Base-by-base conservation (phyloP, 2,888 invertebrate genomes). In the Drosophila helvetica region DNA sequence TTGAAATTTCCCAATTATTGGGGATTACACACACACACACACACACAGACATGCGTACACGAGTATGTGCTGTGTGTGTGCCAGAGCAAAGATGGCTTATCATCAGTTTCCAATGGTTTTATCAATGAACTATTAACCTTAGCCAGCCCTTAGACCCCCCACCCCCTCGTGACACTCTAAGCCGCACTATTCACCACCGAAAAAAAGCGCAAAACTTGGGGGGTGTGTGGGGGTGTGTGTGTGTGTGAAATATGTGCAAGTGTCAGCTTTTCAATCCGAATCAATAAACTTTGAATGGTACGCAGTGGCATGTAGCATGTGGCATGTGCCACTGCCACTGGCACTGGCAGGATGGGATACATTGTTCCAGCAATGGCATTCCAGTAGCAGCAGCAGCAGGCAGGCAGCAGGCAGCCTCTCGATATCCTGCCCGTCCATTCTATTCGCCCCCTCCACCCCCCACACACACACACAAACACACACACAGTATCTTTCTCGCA, bases 231-330 rank as follows among this genome's bases (percentile, higher is more conserved):
- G 22, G 4, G 22, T 22, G 22, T 22, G 22, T 27, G 27, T 27
- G 8, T 27, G 8, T 8, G 27, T 27, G 27, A 27, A 77, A 73
- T 70, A 66, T 67, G 59, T 55, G 38, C 61, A 78, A 78, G 67
- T 86, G 75, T 79, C 78, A 66, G 66, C 68, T 61, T 71, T 69
- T 54, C 56, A 63, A 75, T 60, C 47, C 54, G 48, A 84, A 80
- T 82, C 87, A 77, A 74, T 84, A 59, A 64, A 74, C 61, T 75
- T 73, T 80, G 70, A 86, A 73, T 67, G 83, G 48, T 59, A 62
- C 62, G 55, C 55, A 68, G 53, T 33, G 50, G 38, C 58, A 15
- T 42, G 55, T 33, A 47, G 38, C 58, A 57, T 46, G 52, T 42
- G 52, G 19, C 15, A 15, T 42, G 27, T 38, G 30, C 33, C 55